Evolutionary conservation across 2,113 vertebrate genomes (phyloP).

Genomic region (human): GRCh38 chr18:61118501-61119000

Average conservation of each 20-base stretch:
- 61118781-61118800: not conserved
- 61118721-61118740: not conserved
- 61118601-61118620: not conserved
- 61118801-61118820: constrained; percentile 31
- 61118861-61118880: constrained; percentile 39
- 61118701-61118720: not conserved
- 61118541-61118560: not conserved
- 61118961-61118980: constrained; percentile 46
- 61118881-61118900: constrained; percentile 40
- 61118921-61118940: not conserved
- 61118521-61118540: not conserved
- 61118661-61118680: not conserved
- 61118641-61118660: not conserved
- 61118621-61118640: not conserved
- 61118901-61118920: constrained; percentile 14
- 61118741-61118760: not conserved
- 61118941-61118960: constrained; percentile 19
- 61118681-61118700: not conserved
- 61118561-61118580: not conserved
- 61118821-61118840: constrained; percentile 33
- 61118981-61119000: constrained; percentile 27
- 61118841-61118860: constrained; percentile 2
- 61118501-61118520: not conserved
- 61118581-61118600: not conserved
- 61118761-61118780: constrained; percentile 27